A percentile compares a stretch with the other conserved stretches of the same genome.
Evolutionary conservation across 2,888 invertebrate species (phyloP).

Genomic region (Oligia strigilis): DNA sequence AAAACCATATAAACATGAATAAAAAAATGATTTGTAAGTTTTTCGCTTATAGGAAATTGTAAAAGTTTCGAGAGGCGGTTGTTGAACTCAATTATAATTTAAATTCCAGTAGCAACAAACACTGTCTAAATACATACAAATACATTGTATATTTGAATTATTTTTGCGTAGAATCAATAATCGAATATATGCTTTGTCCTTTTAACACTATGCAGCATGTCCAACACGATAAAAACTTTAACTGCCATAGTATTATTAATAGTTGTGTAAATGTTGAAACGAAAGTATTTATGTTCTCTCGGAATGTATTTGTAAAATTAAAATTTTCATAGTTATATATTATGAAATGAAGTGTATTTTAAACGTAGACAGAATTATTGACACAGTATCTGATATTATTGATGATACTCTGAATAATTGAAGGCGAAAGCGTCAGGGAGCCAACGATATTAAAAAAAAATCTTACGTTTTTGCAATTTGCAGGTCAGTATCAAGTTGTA

Average conservation of each 20-base stretch:
- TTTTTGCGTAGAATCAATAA: neutral
- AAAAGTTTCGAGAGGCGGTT: neutral
- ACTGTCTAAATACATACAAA: neutral
- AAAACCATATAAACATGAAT: slow-evolving; percentile 42
- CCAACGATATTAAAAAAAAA: neutral
- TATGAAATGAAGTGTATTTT: neutral
- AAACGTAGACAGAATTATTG: slow-evolving; percentile 10
- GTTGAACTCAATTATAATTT: neutral
- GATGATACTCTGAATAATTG: slow-evolving; percentile 3
- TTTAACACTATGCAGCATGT: neutral
- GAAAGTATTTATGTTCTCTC: neutral
- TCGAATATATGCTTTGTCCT: neutral
- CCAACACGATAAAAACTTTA: slow-evolving; percentile 3
- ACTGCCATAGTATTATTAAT: slow-evolving; percentile 50
- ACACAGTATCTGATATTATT: slow-evolving; percentile 1
- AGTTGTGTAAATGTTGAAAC: slow-evolving; percentile 29
- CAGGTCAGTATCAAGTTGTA: neutral
- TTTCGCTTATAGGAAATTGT: slow-evolving; percentile 50
- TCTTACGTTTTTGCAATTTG: neutral
- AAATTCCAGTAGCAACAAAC: neutral
- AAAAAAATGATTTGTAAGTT: slow-evolving; percentile 43
- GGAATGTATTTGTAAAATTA: neutral
- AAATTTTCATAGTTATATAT: neutral
- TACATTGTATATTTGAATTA: neutral
- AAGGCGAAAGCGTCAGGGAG: neutral